These are phyloP conservation scores for Cephus pulcher DNA, from an alignment of 2,888 invertebrate genomes.

Conservation along the genomic window DNA sequence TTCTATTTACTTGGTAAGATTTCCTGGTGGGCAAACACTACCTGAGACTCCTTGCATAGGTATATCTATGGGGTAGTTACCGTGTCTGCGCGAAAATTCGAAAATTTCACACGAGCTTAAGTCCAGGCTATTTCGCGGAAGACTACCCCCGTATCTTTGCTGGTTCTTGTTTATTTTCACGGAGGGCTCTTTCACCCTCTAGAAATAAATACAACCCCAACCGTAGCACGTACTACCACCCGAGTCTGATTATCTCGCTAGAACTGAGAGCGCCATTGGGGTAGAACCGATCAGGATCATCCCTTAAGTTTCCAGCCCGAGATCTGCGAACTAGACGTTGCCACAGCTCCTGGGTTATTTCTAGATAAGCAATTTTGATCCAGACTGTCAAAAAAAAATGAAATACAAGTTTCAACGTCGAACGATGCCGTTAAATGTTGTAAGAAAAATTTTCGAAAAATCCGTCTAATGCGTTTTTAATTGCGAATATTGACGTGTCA, in stretches of 20 bases:
- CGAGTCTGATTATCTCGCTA: not conserved
- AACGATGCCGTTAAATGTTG: too few species aligned
- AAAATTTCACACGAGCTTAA: not conserved
- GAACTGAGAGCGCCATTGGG: not conserved
- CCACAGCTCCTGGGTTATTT: not conserved
- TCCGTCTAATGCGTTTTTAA: not conserved
- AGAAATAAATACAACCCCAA: not conserved
- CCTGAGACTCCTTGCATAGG: not conserved
- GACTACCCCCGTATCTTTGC: not conserved
- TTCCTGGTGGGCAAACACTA: not conserved
- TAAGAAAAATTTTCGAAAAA: not conserved
- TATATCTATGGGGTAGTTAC: not conserved
- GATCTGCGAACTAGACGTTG: not conserved
- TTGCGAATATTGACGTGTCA: not conserved
- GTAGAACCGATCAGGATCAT: not conserved
- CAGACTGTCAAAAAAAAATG: not conserved
- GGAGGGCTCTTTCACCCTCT: not conserved
- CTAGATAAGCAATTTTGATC: not conserved
- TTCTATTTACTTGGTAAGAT: not conserved
- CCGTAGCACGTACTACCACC: not conserved
- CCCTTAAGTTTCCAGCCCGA: not conserved
- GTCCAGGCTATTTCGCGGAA: not conserved
- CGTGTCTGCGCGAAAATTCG: not conserved
- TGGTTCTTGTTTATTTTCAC: not conserved
- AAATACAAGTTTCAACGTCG: not conserved